Evolutionary conservation across 2,113 vertebrate genomes (phyloP), one percentile per base, ranked within the genome.

Genomic region (Toxotes chatareus): DNA sequence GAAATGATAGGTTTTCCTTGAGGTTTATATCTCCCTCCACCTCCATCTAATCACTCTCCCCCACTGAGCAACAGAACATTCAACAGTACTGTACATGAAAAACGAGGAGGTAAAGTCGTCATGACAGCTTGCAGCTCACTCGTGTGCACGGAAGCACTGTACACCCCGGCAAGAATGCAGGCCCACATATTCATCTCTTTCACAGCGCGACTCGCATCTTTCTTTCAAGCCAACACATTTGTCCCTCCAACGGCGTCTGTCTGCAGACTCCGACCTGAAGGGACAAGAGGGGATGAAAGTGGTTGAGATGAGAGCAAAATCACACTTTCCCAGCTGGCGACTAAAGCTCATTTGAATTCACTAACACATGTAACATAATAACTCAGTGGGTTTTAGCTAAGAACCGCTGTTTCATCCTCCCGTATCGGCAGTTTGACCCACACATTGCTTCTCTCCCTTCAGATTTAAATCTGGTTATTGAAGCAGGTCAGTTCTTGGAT

Each of bases 81-180:
- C 82, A 72, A 79, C 84, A 63, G 74, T 73, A 71, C 74, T 86
- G 79, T 84, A 82, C 84, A 65, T 91, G 87, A 92, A 89, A 92
- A 90, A 93, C 56, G 82, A 90, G 89, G 65, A 83, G 83, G 74
- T 63, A 77, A 89, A 92, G 82, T 56, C 49, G 27, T 42, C 60
- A 40, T 84, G 90, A 91, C 91, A 92, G 85, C 86, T 83, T 55
- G 80, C 86, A 81, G 87, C 88, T 90, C 78, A 91, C 80, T 90
- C 73, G 75, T 75, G 76, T 79, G 73, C 88, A 60, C 5, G 49
- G 31, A 67, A 55, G 66, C 79, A 53, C 79, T 40, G 67, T 51
- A 79, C 72, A 83, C 27, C 56, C 79, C 40, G 60, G 69, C 71
- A 17, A 67, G 69, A 85, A n/a, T 49, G 73, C 74, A 38, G 34